Evolutionary conservation across 2,113 vertebrate genomes (phyloP).

Genomic region (Myiagra hebetior): DNA sequence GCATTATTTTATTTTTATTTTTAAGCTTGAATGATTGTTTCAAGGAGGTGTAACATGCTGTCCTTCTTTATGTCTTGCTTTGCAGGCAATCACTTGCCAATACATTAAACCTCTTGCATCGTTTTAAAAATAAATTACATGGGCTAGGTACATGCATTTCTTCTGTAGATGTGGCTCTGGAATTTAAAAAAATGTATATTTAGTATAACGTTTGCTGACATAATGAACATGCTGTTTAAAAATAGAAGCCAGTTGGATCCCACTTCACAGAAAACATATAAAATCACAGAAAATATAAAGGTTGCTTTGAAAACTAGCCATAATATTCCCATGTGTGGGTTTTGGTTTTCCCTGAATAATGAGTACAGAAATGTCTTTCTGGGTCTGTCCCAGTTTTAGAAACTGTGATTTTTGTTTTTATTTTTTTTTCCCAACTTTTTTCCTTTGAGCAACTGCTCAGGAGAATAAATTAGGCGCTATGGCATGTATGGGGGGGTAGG

Average conservation of each 20-base stretch:
- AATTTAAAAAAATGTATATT: not conserved
- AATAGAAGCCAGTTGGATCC: slow-evolving; percentile 8
- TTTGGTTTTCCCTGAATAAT: not conserved
- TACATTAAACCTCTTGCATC: not conserved
- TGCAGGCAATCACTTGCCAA: not conserved
- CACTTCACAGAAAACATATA: not conserved
- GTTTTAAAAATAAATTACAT: not conserved
- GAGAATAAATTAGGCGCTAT: slow-evolving; percentile 40
- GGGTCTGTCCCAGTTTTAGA: slow-evolving; percentile 41
- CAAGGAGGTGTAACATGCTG: not conserved
- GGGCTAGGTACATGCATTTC: not conserved
- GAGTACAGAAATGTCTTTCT: not conserved
- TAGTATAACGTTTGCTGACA: not conserved
- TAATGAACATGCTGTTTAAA: not conserved
- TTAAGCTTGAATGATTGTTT: not conserved
- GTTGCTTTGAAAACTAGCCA: not conserved
- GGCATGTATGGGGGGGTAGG: not conserved
- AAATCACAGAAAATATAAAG: not conserved
- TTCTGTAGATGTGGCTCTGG: not conserved
- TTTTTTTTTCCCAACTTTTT: not conserved
- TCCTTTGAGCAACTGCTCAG: slow-evolving; percentile 50
- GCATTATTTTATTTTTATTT: not conserved
- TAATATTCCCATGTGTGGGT: not conserved
- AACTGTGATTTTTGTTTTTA: slow-evolving; percentile 5
- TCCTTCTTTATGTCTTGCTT: not conserved